Evolutionary conservation across 2,113 vertebrate genomes (phyloP).

Genomic region (Deroptyus accipitrinus): DNA sequence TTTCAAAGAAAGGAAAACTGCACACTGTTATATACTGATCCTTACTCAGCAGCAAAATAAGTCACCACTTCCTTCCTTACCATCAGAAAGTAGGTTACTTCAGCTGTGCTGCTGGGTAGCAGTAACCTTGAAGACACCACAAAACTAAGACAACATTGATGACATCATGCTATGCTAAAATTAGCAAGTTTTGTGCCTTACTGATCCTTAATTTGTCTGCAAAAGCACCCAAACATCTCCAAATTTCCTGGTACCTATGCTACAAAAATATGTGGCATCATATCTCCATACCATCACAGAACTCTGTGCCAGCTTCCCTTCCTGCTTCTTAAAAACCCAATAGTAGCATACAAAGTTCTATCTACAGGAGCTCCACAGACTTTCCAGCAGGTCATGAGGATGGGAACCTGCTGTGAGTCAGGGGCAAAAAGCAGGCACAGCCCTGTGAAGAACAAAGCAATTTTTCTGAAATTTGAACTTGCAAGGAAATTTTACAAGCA

Average conservation of each 20-base stretch:
- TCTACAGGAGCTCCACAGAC: not conserved
- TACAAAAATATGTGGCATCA: fast-evolving
- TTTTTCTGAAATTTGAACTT: not conserved
- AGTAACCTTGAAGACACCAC: not conserved
- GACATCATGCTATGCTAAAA: not conserved
- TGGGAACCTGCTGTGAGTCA: not conserved
- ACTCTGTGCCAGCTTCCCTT: not conserved
- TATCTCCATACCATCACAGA: not conserved
- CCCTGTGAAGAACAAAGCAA: not conserved
- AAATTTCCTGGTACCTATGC: not conserved
- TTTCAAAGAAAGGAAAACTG: not conserved
- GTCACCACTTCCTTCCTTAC: not conserved
- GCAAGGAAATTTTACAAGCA: not conserved
- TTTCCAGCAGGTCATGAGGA: not conserved
- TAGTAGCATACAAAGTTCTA: not conserved
- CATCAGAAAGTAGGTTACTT: not conserved
- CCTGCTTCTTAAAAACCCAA: not conserved
- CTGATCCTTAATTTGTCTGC: not conserved
- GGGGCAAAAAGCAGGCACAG: not conserved
- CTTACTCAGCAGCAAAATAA: not conserved
- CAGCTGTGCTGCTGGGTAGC: not conserved
- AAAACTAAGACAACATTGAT: not conserved
- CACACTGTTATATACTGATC: not conserved
- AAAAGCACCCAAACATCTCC: not conserved
- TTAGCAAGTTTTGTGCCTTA: not conserved